A percentile compares a stretch with the other conserved stretches of the same genome.
Evolutionary conservation across 2,797 vertebrate genomes (phyloP).

Genomic region (Xenops minutus): DNA sequence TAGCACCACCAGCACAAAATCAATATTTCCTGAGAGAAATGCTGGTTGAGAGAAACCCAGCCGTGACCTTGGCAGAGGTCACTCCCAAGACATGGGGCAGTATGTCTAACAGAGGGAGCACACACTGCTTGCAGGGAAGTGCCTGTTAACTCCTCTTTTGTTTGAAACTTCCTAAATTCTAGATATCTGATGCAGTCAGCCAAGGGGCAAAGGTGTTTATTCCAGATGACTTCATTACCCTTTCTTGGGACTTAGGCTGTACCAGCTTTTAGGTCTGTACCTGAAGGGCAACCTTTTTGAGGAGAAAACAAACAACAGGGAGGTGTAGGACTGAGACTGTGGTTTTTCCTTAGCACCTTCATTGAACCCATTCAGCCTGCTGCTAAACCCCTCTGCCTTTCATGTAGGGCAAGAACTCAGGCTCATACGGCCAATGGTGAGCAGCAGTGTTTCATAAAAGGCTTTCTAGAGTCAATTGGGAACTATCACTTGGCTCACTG

Average conservation of each 20-base stretch:
- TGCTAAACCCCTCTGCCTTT: not conserved
- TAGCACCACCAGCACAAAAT: constrained; percentile 66
- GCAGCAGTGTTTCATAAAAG: not conserved
- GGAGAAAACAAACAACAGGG: not conserved
- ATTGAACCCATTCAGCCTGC: not conserved
- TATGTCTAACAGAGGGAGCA: not conserved
- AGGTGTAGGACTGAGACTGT: not conserved
- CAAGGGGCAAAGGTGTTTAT: not conserved
- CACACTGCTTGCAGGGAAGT: not conserved
- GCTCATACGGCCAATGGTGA: not conserved
- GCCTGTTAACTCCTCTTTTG: not conserved
- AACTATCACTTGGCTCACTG: not conserved
- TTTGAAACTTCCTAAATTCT: not conserved
- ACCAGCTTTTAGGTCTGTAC: not conserved
- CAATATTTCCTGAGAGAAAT: constrained; percentile 55
- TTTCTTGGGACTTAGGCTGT: not conserved
- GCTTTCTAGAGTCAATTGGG: not conserved
- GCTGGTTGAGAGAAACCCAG: constrained; percentile 43
- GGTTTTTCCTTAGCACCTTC: not conserved
- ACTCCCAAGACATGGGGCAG: not conserved
- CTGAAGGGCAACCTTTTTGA: not conserved
- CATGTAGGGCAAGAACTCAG: not conserved
- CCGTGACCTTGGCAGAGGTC: constrained; percentile 24
- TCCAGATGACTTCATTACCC: not conserved
- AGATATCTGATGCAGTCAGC: not conserved